phyloP scores from a whole-genome alignment of 37 sponge, comb jelly and placozoan genomes.

The Aphrocallistes beatrix region DNA sequence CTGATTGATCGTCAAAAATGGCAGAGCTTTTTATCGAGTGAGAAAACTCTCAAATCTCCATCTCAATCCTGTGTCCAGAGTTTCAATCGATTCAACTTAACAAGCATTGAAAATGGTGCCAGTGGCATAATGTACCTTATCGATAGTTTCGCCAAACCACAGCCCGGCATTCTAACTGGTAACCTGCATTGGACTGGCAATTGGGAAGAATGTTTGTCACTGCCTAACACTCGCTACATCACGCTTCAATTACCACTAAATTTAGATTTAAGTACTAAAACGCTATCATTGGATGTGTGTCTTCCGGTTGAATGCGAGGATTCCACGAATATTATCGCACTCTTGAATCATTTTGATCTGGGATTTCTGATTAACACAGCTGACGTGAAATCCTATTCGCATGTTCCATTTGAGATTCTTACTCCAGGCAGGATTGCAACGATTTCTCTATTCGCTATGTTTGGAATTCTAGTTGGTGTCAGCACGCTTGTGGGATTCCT shows the following conservation, averaged over 20 bases:
- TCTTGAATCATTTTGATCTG: background rate
- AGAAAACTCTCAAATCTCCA: background rate
- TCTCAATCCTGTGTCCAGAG: background rate
- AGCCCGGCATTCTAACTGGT: slow-evolving; percentile 35
- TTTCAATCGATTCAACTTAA: background rate
- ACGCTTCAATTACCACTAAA: background rate
- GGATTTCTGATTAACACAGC: background rate
- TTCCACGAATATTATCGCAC: background rate
- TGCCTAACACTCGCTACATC: slow-evolving; percentile 25
- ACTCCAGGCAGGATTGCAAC: background rate
- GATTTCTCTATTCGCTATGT: background rate
- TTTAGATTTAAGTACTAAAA: background rate
- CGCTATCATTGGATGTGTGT: slow-evolving; percentile 6
- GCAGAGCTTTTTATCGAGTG: background rate
- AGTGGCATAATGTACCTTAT: background rate
- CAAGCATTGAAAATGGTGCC: background rate
- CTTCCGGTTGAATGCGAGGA: background rate
- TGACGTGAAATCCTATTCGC: background rate
- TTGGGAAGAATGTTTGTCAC: slow-evolving; percentile 49
- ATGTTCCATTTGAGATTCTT: background rate
- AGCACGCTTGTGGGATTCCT: background rate
- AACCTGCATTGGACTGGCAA: slow-evolving; percentile 27
- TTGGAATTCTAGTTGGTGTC: background rate
- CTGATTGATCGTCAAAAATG: background rate
- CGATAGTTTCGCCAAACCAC: slow-evolving; percentile 33